Evolutionary conservation across 2,888 invertebrate genomes (phyloP).

Genomic region (Morpho helenor): DNA sequence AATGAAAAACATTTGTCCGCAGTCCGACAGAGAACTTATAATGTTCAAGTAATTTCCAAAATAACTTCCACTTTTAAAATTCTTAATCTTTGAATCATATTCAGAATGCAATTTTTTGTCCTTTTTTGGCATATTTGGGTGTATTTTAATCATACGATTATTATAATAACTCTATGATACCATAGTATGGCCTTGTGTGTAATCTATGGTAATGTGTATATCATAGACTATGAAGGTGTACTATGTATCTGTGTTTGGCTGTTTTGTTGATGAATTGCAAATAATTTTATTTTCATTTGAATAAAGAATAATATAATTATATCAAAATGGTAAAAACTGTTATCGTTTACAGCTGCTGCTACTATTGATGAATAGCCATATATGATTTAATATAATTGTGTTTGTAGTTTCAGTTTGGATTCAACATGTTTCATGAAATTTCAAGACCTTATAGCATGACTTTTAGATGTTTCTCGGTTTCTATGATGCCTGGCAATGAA

Average conservation of each 20-base stretch:
- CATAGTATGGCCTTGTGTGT: no score
- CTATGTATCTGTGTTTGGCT: neutral
- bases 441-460: conserved; percentile 89
- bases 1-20: no score
- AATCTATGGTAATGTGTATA: no score
- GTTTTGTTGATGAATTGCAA: conserved; percentile 43
- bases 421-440: conserved; percentile 93
- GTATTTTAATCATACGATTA: no score
- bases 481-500: conserved; percentile 96
- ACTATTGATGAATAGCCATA: neutral
- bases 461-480: conserved; percentile 95
- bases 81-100: no score
- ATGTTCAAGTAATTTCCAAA: no score
- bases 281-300: conserved; percentile 34
- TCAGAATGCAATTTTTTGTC: no score
- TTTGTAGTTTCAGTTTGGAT: conserved; percentile 88
- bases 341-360: neutral
- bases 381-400: conserved; percentile 7
- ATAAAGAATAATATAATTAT: conserved; percentile 22
- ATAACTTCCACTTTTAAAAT: no score
- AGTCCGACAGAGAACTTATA: no score
- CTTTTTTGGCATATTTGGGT: no score
- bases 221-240: no score
- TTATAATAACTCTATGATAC: no score
- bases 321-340: conserved; percentile 44